Evolutionary conservation across 2,797 vertebrate species (phyloP), one percentile per base, ranked within the genome.

Genomic region (Pitangus sulphuratus): DNA sequence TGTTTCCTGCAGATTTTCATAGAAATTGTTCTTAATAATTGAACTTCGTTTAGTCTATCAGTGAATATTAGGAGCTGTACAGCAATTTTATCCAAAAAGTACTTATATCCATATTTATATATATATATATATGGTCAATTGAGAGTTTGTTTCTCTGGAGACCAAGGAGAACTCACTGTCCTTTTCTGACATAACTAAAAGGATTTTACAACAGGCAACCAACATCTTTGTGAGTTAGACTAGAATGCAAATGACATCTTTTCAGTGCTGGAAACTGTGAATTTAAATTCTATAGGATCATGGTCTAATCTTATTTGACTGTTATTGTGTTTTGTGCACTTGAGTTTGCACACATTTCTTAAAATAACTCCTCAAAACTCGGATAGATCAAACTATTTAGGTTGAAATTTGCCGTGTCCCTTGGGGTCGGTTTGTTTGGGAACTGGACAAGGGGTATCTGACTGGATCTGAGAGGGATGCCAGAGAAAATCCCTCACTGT

Each of bases 101-200:
- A 60, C 16, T 48, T 19, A 15, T 42, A n/a, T n/a, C 30, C 44
- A 22, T n/a, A 8, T 61, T 3, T 61, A 18, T 71, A 12, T 40
- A 10, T 39, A 39, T 39, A 39, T 39, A 39, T 39, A 39, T 39
- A 39, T 39, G 10, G 57, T 72, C n/a, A 91, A 10, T 48, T 26
- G 44, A 93, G 68, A 16, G 2, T 1, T 4, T 64, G 92, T 89
- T 94, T 94, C 82, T 70, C 60, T 90, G 78, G 37, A 96, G 47
- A 90, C 50, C 57, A 92, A 87, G n/a, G 35, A 77, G 19, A 54
- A 8, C 6, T 82, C 25, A 2, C 31, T 93, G 57, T 79, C 78
- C 35, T 69, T 96, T 96, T 87, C 33, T 93, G 57, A 86, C 65
- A 42, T 89, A 54, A 56, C 20, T 74, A 54, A 85, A 84, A 78